These are phyloP conservation scores for Seladonia tumulorum DNA, from an alignment of 2,888 invertebrate species.

Conservation along the genomic window DNA sequence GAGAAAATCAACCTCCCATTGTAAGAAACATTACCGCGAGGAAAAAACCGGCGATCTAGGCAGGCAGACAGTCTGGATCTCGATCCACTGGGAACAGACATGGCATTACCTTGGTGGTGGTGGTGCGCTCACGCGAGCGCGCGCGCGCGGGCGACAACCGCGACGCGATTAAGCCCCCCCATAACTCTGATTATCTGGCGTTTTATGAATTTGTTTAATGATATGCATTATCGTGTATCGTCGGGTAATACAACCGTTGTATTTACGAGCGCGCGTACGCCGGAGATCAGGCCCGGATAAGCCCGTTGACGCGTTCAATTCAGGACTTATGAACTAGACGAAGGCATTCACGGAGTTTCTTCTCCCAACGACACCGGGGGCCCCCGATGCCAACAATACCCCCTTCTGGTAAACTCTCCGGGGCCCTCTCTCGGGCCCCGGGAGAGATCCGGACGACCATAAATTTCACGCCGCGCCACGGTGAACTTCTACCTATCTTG, in stretches of 20 bases:
- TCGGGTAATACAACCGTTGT: constrained; percentile 28
- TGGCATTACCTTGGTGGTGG: not conserved
- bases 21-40: not conserved
- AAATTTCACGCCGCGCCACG: constrained; percentile 49
- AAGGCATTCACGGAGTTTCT: constrained; percentile 37
- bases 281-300: constrained; percentile 47
- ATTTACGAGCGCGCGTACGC: constrained; percentile 41
- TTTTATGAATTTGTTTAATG: constrained; percentile 57
- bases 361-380: constrained; percentile 22
- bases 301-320: constrained; percentile 57
- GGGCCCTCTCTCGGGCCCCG: not conserved
- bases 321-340: constrained; percentile 39
- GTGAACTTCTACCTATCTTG: constrained; percentile 58
- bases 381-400: not conserved
- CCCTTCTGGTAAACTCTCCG: not conserved
- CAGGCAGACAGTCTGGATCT: not conserved
- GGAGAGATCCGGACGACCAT: constrained; percentile 34
- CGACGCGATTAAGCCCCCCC: constrained; percentile 18
- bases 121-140: not conserved
- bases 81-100: not conserved
- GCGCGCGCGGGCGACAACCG: constrained; percentile 1
- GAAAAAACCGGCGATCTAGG: not conserved
- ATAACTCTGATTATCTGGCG: constrained; percentile 29
- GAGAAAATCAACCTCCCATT: constrained; percentile 15
- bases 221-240: constrained; percentile 54